Conservation (phyloP, 2,888 invertebrate genomes). For the Mythimna albipuncta region DNA sequence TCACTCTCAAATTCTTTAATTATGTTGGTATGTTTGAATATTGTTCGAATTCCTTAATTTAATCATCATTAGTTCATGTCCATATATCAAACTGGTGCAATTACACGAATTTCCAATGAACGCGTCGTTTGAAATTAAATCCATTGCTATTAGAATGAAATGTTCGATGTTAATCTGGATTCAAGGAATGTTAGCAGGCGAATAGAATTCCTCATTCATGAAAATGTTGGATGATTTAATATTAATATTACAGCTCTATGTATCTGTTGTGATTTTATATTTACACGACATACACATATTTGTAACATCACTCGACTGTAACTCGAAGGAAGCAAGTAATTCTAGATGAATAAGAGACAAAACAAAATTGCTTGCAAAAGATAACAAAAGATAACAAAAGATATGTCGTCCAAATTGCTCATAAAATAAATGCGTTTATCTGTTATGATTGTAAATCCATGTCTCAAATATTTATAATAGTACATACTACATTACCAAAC, state of each 20-base stretch:
- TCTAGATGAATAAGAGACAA: background rate
- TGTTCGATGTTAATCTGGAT: background rate
- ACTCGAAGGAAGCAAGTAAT: background rate
- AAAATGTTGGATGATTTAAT: background rate
- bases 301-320: too few relatives aligned
- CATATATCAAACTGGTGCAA: background rate
- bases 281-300: background rate
- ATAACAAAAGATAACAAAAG: background rate
- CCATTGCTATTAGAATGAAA: background rate
- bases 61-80: conserved; percentile 10
- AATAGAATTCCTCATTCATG: background rate
- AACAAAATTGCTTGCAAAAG: background rate
- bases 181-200: background rate
- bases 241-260: background rate
- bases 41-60: conserved; percentile 1
- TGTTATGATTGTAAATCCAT: background rate
- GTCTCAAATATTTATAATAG: background rate
- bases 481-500: background rate
- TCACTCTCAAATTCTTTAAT: too few relatives aligned
- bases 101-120: background rate
- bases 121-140: background rate
- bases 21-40: background rate
- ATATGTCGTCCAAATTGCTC: background rate
- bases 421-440: background rate
- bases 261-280: background rate